Percentiles rank a stretch among this genome's conserved stretches.
These are phyloP conservation scores for Anolis sagrei DNA, from an alignment of 2,113 vertebrate genomes.

Conservation along the genomic window DNA sequence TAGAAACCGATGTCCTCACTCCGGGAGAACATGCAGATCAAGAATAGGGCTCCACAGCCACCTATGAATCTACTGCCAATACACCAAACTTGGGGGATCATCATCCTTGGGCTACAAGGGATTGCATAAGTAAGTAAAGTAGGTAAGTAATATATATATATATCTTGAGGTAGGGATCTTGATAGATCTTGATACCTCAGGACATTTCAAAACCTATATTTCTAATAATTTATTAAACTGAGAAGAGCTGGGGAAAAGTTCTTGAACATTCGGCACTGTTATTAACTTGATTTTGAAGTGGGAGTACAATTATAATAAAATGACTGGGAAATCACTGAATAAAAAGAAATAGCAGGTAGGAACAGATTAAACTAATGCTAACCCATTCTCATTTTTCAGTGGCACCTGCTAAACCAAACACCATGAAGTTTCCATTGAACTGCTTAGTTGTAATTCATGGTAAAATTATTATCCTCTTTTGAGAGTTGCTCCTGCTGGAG, in stretches of 20 bases:
- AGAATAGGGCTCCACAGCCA: no score
- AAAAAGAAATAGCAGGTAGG: background rate
- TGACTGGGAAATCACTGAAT: conserved; percentile 15
- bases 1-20: no score
- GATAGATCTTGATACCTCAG: background rate
- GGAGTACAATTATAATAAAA: conserved; percentile 1
- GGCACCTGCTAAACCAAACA: conserved; percentile 30
- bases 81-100: no score
- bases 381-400: conserved; percentile 22
- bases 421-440: conserved; percentile 41
- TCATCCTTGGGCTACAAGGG: no score
- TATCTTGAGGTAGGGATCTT: background rate
- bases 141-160: no score
- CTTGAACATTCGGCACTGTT: background rate
- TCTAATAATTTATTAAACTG: conserved; percentile 25
- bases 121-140: no score
- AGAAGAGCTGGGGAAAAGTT: conserved; percentile 23
- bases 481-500: conserved; percentile 38
- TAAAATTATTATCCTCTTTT: conserved; percentile 50
- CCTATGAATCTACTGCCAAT: no score
- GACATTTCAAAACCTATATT: background rate
- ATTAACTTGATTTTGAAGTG: conserved; percentile 18
- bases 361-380: conserved; percentile 30
- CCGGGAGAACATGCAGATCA: no score
- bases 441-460: conserved; percentile 39